A percentile compares a stretch with the other conserved stretches of the same genome.
Evolutionary conservation across 2,888 invertebrate genomes (phyloP).

Genomic region (Phragmatobia fuliginosa): DNA sequence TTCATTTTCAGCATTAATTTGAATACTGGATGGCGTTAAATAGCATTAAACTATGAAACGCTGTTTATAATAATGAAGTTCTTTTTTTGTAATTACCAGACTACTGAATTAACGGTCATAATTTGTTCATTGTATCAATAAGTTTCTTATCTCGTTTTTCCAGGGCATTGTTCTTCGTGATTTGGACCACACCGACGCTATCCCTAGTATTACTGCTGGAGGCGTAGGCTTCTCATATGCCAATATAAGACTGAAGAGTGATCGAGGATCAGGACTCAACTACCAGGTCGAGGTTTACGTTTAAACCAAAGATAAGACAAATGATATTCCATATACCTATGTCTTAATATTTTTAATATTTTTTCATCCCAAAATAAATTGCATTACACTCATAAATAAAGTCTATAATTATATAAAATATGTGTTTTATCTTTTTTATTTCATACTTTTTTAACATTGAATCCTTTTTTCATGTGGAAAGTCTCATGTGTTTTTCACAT

Average conservation of each 20-base stretch:
- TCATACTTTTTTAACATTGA: no score
- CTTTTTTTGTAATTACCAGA: no score
- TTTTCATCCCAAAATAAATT: background rate
- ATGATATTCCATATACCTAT: background rate
- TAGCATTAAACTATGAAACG: no score
- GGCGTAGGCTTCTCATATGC: constrained; percentile 80
- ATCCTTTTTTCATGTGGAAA: no score
- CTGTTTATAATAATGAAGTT: no score
- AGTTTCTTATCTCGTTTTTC: constrained; percentile 48
- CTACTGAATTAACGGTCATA: no score
- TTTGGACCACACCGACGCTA: constrained; percentile 76
- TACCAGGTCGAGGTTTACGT: constrained; percentile 78
- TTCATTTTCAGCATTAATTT: no score
- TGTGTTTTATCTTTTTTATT: no score
- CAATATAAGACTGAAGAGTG: constrained; percentile 78
- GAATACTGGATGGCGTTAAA: no score
- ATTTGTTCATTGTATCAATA: no score
- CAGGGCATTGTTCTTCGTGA: constrained; percentile 81
- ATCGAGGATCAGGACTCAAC: constrained; percentile 77
- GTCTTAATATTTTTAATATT: background rate
- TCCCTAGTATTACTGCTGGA: constrained; percentile 75
- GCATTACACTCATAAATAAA: constrained; percentile 1
- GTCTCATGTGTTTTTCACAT: no score
- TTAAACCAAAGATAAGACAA: constrained; percentile 47
- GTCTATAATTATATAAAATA: background rate